Percentiles rank a stretch among this genome's conserved stretches.
phyloP scores from a whole-genome alignment of 2,888 invertebrate genomes.

The Neelides folsomi region DNA sequence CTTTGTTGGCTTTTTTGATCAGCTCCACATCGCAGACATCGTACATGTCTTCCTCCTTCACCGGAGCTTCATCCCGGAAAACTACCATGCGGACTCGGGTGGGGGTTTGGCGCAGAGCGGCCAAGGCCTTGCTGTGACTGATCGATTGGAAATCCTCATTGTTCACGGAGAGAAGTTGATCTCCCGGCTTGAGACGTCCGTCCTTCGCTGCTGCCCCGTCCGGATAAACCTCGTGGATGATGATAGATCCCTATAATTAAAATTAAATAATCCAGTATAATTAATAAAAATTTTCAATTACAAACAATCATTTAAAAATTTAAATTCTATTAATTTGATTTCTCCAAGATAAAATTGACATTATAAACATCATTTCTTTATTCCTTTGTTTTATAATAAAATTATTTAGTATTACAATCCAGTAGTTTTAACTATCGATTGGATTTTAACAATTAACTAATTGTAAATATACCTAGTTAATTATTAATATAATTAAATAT shows the following conservation, averaged over 20 bases:
- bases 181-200: conserved; percentile 75
- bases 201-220: conserved; percentile 83
- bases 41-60: conserved; percentile 54
- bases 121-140: conserved; percentile 68
- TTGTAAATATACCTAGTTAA: too few species aligned
- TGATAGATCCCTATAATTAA: conserved; percentile 67
- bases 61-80: conserved; percentile 47
- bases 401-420: too few species aligned
- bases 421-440: too few species aligned
- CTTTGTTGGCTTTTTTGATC: conserved; percentile 72
- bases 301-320: not conserved
- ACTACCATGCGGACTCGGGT: conserved; percentile 71
- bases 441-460: too few species aligned
- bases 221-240: conserved; percentile 83
- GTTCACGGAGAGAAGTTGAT: conserved; percentile 85
- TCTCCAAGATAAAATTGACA: not conserved
- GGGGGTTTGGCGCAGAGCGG: conserved; percentile 68
- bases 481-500: too few species aligned
- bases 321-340: not conserved
- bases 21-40: conserved; percentile 67
- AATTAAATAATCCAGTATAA: too few species aligned
- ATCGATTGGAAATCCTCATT: conserved; percentile 63
- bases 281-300: too few species aligned
- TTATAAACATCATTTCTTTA: not conserved
- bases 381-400: too few species aligned